A percentile compares a stretch with the other conserved stretches of the same genome.
Conservation (phyloP, 2,113 vertebrate genomes). For the Neodontobutis hainanensis region DNA sequence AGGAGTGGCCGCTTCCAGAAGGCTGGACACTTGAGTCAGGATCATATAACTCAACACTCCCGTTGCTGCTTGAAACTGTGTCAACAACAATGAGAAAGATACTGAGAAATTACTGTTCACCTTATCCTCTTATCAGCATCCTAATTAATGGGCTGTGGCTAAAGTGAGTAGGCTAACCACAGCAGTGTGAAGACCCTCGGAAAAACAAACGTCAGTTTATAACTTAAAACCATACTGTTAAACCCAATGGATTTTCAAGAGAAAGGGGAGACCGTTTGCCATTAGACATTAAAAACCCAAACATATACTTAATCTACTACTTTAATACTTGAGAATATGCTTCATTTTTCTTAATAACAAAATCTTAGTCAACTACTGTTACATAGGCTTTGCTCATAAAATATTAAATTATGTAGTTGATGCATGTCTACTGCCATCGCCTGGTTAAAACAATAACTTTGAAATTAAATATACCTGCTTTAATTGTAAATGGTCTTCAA, state of each 20-base stretch:
- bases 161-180: neutral
- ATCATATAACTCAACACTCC: conserved; percentile 55
- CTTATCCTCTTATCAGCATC: conserved; percentile 39
- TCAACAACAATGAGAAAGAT: conserved; percentile 57
- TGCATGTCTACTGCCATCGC: conserved; percentile 53
- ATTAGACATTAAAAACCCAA: too few relatives aligned
- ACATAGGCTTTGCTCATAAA: conserved; percentile 2
- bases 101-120: conserved; percentile 26
- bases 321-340: neutral
- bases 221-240: too few relatives aligned
- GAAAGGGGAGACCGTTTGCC: too few relatives aligned
- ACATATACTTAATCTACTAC: neutral
- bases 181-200: neutral
- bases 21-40: conserved; percentile 49
- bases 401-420: conserved; percentile 7
- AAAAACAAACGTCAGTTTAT: neutral
- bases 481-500: neutral
- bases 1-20: conserved; percentile 61
- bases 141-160: conserved; percentile 7
- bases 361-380: conserved; percentile 2
- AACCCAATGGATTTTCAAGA: too few relatives aligned
- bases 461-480: neutral
- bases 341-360: conserved; percentile 9
- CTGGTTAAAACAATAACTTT: conserved; percentile 25
- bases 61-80: conserved; percentile 57